These are phyloP conservation scores for Etheostoma nigrum DNA, from an alignment of 2,797 vertebrate species.

Conservation along the genomic window DNA sequence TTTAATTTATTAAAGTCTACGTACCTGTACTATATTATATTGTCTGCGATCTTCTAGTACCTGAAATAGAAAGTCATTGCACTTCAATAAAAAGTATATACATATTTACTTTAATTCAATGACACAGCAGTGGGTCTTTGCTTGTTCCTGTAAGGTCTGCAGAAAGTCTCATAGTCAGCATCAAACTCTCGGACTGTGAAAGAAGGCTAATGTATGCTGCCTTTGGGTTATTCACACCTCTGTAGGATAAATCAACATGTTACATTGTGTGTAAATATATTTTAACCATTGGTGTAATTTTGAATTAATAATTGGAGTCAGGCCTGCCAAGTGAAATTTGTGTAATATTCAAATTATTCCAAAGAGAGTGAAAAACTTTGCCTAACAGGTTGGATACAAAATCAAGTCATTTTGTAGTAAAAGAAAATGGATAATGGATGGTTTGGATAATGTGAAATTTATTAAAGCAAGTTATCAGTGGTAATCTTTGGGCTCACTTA, in stretches of 20 bases:
- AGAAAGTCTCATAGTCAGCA: too few species aligned
- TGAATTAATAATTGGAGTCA: neutral
- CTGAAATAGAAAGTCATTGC: slow-evolving; percentile 20
- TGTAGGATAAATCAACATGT: neutral
- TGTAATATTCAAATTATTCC: neutral
- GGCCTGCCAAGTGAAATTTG: neutral
- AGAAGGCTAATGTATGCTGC: too few species aligned
- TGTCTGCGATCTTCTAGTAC: fast-evolving
- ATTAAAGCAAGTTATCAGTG: neutral
- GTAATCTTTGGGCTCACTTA: neutral
- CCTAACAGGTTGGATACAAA: neutral
- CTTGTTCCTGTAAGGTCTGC: neutral
- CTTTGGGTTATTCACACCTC: too few species aligned
- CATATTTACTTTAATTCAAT: neutral
- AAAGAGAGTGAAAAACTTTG: slow-evolving; percentile 3
- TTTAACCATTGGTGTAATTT: neutral
- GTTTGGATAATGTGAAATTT: neutral
- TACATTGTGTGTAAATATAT: neutral
- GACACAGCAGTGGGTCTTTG: neutral
- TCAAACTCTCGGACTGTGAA: too few species aligned
- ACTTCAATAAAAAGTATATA: neutral
- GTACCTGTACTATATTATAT: neutral
- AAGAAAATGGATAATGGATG: neutral
- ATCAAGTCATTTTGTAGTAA: neutral
- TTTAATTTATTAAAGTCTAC: neutral